These are phyloP conservation scores for Psilopogon haemacephalus DNA, from an alignment of 2,113 vertebrate species.

Conservation along the genomic window DNA sequence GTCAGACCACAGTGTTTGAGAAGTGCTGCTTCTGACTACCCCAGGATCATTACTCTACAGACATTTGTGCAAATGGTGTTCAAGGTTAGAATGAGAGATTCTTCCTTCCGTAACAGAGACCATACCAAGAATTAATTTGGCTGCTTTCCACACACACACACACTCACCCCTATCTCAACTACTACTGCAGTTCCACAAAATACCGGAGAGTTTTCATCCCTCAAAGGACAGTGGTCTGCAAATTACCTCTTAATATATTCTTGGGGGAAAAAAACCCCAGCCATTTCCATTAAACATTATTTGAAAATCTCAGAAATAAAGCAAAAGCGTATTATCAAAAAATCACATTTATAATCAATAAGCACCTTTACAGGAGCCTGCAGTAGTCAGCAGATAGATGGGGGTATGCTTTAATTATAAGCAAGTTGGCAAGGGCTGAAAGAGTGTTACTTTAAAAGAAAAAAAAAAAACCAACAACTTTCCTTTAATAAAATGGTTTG, in stretches of 20 bases:
- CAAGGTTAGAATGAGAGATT: neutral
- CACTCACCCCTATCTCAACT: neutral
- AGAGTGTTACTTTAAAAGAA: neutral
- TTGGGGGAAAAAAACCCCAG: neutral
- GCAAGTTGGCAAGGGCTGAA: neutral
- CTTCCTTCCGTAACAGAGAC: neutral
- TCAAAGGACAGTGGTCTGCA: neutral
- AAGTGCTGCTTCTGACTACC: neutral
- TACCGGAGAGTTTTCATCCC: neutral
- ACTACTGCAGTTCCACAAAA: neutral
- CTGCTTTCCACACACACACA: neutral
- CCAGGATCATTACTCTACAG: neutral
- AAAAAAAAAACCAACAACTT: neutral
- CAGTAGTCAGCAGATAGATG: neutral
- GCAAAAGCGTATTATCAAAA: neutral
- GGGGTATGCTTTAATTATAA: conserved; percentile 49
- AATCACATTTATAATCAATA: conserved; percentile 6
- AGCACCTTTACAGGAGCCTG: conserved; percentile 32
- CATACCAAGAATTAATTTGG: fast-evolving
- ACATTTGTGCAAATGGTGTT: fast-evolving
- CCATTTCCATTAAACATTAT: neutral
- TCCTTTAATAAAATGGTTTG: neutral
- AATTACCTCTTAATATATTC: neutral
- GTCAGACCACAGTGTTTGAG: neutral
- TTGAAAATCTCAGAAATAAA: neutral